A percentile compares a stretch with the other conserved stretches of the same genome.
Conservation (phyloP, 2,113 vertebrate species). For the Microtus richardsoni region DNA sequence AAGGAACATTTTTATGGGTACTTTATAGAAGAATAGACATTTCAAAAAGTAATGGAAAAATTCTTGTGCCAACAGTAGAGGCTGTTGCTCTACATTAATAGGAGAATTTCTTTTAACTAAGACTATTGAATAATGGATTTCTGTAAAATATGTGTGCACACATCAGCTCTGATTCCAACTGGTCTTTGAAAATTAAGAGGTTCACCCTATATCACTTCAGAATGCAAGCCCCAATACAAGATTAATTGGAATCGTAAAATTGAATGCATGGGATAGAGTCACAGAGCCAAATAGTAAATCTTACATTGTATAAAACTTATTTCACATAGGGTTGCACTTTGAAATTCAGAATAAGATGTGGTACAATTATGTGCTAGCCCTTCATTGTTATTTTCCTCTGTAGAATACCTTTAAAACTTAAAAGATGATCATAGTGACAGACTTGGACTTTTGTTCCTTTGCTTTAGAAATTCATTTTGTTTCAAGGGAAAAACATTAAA, state of each 20-base stretch:
- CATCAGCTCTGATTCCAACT: slow-evolving; percentile 8
- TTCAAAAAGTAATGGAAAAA: background rate
- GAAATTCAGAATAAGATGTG: background rate
- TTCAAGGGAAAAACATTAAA: background rate
- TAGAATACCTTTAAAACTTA: background rate
- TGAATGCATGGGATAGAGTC: background rate
- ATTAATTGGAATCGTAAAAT: slow-evolving; percentile 22
- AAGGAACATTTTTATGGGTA: background rate
- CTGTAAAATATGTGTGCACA: background rate
- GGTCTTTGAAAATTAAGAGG: slow-evolving; percentile 43
- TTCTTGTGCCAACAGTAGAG: background rate
- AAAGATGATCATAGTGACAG: background rate
- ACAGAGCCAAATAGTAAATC: background rate
- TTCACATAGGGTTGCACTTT: slow-evolving; percentile 16
- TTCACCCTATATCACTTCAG: background rate
- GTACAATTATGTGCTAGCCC: background rate
- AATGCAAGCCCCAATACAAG: background rate
- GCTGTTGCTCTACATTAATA: background rate
- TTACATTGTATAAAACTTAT: background rate
- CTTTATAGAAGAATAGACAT: background rate
- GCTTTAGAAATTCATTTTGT: slow-evolving; percentile 10
- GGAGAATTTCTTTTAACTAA: background rate
- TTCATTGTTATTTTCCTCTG: slow-evolving; percentile 26
- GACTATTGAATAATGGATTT: slow-evolving; percentile 49
- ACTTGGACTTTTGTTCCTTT: background rate